Base-by-base conservation (phyloP, 1,140 invertebrate genomes). In the Atta colombica region DNA sequence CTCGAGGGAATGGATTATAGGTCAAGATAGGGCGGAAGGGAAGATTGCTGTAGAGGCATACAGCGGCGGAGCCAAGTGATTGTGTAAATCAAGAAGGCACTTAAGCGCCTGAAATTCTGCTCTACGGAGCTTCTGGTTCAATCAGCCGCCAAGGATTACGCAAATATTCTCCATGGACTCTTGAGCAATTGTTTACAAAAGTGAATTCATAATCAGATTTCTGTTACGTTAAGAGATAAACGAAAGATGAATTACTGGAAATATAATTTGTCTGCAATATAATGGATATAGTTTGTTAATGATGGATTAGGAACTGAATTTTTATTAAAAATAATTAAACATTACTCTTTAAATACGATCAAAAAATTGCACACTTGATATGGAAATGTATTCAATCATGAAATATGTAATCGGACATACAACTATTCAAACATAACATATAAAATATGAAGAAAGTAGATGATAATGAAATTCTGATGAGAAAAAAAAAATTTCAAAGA, bases 51-150 rank as follows among this genome's bases (percentile, higher is more conserved):
- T 49, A 72, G 71, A 68, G 65, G 66, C 39, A 69, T n/a, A 68
- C 35, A n/a, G 81, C 45, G n/a, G 72, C 25, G 51, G 87, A 39
- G 55, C 65, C 77, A 69, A 87, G 82, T 90, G 90, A 91, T 91
- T 89, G 90, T 90, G 90, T 91, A 91, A 91, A 91, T 91, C 81
- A 91, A 91, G 89, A 88, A 88, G 90, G 89, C 87, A 91, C 90
- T 91, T 90, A 87, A 86, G 85, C 74, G 81, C 87, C 55, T 78
- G 85, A 86, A 86, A 91, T 89, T 90, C 87, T 89, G 58, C 71
- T 68, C 55, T 53, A 77, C 8, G 53, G 66, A 28, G 31, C 78
- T 68, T 72, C 25, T 7, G 45, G 45, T 66, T 63, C 60, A 66
- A 66, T 78, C 61, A 63, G 60, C 77, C 39, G 25, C 25, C 77